Percentiles rank a stretch among this genome's conserved stretches.
Conservation (phyloP, 2,888 invertebrate species). For the Zygothrica quintamaculata region DNA sequence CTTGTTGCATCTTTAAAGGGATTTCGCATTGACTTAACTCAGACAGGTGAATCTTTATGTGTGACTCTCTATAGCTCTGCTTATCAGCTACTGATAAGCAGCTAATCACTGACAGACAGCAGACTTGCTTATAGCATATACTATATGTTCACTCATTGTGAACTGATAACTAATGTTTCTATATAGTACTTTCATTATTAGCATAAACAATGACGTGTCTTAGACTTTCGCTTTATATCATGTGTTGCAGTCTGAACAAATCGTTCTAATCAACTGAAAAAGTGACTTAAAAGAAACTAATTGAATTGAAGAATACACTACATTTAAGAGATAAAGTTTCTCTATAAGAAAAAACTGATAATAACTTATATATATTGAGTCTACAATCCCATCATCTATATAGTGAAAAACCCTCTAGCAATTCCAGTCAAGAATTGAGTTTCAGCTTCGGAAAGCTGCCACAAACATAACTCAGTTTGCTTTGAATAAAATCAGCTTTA, state of each 20-base stretch:
- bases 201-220: conserved; percentile 73
- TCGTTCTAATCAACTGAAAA: not conserved
- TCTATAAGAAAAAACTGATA: no score
- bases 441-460: no score
- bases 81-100: conserved; percentile 70
- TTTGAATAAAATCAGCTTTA: no score
- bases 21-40: conserved; percentile 49
- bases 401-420: no score
- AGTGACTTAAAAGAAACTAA: not conserved
- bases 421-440: no score
- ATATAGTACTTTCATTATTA: not conserved
- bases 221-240: conserved; percentile 68
- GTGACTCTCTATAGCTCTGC: not conserved
- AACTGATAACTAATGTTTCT: conserved; percentile 40
- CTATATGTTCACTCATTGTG: conserved; percentile 31
- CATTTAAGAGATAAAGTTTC: no score
- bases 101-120: conserved; percentile 34
- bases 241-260: conserved; percentile 32
- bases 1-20: conserved; percentile 38
- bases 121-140: conserved; percentile 1
- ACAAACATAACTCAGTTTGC: no score
- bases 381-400: no score
- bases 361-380: no score
- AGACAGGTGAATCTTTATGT: conserved; percentile 50
- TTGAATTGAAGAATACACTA: not conserved